A percentile compares a stretch with the other conserved stretches of the same genome.
These are phyloP conservation scores for Agrochola litura DNA, from an alignment of 2,888 invertebrate species.

Conservation along the genomic window DNA sequence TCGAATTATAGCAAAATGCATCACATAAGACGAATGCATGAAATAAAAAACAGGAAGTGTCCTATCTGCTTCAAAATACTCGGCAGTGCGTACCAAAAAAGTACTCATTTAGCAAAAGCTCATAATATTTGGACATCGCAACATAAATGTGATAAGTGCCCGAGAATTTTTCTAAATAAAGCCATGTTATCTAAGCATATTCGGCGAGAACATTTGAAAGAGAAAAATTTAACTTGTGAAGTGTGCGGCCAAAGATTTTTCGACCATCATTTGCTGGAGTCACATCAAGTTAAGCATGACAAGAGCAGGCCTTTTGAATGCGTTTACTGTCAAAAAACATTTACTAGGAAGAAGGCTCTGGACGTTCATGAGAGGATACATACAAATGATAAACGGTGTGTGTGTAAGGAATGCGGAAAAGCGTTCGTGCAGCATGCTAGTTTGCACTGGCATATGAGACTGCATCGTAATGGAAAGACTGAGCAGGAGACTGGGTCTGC, in stretches of 20 bases:
- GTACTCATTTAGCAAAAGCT: conserved; percentile 39
- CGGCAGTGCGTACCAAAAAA: conserved; percentile 42
- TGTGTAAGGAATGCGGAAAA: conserved; percentile 71
- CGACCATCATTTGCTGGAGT: conserved; percentile 60
- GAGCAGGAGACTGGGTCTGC: background rate
- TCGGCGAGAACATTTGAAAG: conserved; percentile 71
- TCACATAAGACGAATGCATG: conserved; percentile 37
- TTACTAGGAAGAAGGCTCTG: conserved; percentile 46
- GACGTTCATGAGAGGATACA: conserved; percentile 62
- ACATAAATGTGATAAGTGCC: conserved; percentile 46
- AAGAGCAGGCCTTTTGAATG: conserved; percentile 59
- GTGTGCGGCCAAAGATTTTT: conserved; percentile 73
- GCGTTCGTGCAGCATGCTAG: conserved; percentile 59
- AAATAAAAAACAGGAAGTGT: conserved; percentile 43
- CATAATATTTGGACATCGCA: conserved; percentile 42
- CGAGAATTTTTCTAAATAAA: conserved; percentile 43
- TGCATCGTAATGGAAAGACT: background rate
- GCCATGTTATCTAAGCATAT: conserved; percentile 60
- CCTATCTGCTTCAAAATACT: conserved; percentile 43
- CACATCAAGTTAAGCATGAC: conserved; percentile 69
- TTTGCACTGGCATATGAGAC: conserved; percentile 16
- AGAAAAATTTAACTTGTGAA: conserved; percentile 71
- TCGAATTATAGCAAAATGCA: conserved; percentile 8
- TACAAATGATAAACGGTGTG: conserved; percentile 68
- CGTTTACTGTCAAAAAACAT: conserved; percentile 56